These are phyloP conservation scores for Peromyscus eremicus DNA, from an alignment of 2,797 vertebrate species.

Conservation along the genomic window DNA sequence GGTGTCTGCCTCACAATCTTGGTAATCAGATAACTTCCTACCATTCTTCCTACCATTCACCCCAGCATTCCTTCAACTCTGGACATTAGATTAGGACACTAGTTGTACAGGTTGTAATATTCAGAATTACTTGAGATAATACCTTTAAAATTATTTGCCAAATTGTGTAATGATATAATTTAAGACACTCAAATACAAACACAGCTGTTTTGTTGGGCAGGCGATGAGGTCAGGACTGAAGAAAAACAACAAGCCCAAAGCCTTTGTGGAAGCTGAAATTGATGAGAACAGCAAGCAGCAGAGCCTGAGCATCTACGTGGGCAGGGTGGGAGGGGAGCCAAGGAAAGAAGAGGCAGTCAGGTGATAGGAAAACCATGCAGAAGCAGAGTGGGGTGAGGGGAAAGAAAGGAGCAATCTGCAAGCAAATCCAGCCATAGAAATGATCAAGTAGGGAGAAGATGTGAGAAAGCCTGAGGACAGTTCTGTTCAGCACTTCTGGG, in stretches of 20 bases:
- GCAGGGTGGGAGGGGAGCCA: not conserved
- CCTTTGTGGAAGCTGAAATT: not conserved
- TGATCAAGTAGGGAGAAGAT: not conserved
- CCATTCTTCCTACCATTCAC: not conserved
- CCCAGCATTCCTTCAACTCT: not conserved
- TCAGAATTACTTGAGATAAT: not conserved
- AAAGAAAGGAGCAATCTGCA: not conserved
- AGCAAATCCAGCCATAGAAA: not conserved
- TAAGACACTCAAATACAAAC: not conserved
- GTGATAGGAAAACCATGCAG: not conserved
- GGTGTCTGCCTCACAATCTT: not conserved
- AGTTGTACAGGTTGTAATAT: not conserved
- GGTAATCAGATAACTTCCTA: not conserved
- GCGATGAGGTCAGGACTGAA: not conserved
- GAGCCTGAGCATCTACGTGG: not conserved
- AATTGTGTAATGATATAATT: slow-evolving; percentile 12
- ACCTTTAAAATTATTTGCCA: not conserved
- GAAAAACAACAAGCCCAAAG: not conserved
- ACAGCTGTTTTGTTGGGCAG: not conserved
- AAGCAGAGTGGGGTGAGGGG: not conserved
- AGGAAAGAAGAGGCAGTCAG: not conserved
- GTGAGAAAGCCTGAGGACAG: not conserved
- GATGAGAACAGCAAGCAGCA: not conserved
- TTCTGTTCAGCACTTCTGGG: not conserved
- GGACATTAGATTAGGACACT: not conserved